These are phyloP conservation scores for Python bivittatus DNA, from an alignment of 2,113 vertebrate species.

Conservation along the genomic window DNA sequence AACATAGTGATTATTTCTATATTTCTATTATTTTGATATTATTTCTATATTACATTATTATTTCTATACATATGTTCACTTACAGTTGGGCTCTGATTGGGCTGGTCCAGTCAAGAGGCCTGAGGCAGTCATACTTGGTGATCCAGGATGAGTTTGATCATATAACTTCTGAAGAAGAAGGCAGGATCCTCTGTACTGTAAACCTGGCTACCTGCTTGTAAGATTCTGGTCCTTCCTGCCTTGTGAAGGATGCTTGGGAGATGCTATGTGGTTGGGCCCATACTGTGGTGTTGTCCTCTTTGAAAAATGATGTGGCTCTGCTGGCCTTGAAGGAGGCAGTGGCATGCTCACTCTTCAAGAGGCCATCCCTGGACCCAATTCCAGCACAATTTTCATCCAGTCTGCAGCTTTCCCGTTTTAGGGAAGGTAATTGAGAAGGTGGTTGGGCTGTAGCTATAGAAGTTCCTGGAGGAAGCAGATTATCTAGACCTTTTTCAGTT, in stretches of 20 bases:
- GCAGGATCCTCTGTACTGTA: neutral
- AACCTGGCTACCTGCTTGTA: too few relatives aligned
- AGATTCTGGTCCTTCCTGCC: too few relatives aligned
- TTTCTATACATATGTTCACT: neutral
- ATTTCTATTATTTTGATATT: neutral
- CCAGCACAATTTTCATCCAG: too few relatives aligned
- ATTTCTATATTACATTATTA: neutral
- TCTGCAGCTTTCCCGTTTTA: neutral
- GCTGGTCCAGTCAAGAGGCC: neutral
- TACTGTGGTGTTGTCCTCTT: too few relatives aligned
- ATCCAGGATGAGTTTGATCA: neutral
- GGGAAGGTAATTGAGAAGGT: neutral
- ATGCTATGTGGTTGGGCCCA: too few relatives aligned
- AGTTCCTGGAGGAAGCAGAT: too few relatives aligned
- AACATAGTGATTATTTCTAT: neutral
- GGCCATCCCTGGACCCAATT: too few relatives aligned
- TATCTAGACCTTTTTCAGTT: too few relatives aligned
- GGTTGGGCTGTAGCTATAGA: neutral
- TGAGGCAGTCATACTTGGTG: neutral
- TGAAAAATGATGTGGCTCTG: too few relatives aligned
- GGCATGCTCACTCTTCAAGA: too few relatives aligned
- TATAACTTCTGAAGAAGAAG: neutral
- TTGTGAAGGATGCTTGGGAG: too few relatives aligned
- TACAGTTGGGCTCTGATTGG: neutral
- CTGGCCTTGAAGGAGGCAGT: too few relatives aligned